Evolutionary conservation across 2,113 vertebrate species (phyloP), one percentile per base, ranked within the genome.

Genomic region (Danionella cerebrum): DNA sequence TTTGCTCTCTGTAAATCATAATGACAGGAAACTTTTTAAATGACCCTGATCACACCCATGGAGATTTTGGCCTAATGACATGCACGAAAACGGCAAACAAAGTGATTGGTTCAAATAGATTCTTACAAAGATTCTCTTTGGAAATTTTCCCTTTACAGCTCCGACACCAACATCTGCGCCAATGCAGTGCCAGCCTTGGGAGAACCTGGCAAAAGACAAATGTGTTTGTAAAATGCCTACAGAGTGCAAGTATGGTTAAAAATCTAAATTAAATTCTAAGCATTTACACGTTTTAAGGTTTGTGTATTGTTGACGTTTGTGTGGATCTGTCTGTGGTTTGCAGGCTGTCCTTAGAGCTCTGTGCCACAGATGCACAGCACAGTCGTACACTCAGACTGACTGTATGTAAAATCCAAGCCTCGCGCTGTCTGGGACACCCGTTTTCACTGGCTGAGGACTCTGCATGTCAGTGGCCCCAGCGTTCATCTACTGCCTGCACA

Each of bases 191-290:
- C 85, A 90, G 52, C 82, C 53, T 2, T 96, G 93, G 95, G 88
- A 98, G 84, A 93, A 84, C 31, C 35, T 78, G 0, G 74, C 88
- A 31, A 74, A 86, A 65, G 84, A 71, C 0, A 72, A 66, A 44
- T 96, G 95, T 76, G 85, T 93, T 51, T 97, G 95, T 76, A 93
- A 88, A 86, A 84, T 88, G 85, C 91, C 91, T 0, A 80, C 82
- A 22, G 86, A 96, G 36, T 97, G 95, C 82, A 74, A 76, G 96
- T 97, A 83, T 90, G 91, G 83, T 18, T n/a, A n/a, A n/a, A n/a
- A n/a, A n/a, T n/a, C n/a, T n/a, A n/a, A n/a, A n/a, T n/a, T n/a
- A n/a, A n/a, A n/a, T n/a, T n/a, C n/a, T n/a, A n/a, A n/a, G n/a
- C n/a, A n/a, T n/a, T n/a, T n/a, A n/a, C n/a, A n/a, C n/a, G n/a